A percentile compares a stretch with the other conserved stretches of the same genome.
phyloP scores from a whole-genome alignment of 2,797 vertebrate genomes.

The Podargus strigoides region DNA sequence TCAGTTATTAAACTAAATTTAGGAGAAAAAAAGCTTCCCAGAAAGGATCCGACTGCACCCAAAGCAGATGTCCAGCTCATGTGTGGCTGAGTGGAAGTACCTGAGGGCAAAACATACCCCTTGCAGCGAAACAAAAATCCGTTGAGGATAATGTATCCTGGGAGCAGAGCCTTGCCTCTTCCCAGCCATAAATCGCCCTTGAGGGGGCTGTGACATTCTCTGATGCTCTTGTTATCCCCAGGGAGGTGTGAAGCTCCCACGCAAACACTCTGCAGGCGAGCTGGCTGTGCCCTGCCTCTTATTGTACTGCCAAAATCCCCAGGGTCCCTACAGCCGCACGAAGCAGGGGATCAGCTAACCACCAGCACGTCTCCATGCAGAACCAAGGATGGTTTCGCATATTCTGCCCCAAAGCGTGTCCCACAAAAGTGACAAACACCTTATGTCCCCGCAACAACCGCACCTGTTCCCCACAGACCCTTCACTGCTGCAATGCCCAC shows the following conservation, averaged over 20 bases:
- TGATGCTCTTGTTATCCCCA: not conserved
- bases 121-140: not conserved
- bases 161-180: not conserved
- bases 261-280: no score
- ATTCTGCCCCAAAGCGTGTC: not conserved
- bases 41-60: not conserved
- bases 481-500: not conserved
- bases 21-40: not conserved
- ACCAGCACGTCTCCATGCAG: not conserved
- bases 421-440: fast-evolving
- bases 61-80: not conserved
- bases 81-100: not conserved
- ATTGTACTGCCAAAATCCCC: not conserved
- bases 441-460: not conserved
- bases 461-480: not conserved
- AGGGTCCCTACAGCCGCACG: not conserved
- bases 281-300: not conserved
- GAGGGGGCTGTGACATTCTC: not conserved
- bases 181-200: not conserved
- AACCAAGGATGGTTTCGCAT: not conserved
- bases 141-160: fast-evolving
- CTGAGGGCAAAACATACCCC: not conserved
- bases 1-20: not conserved
- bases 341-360: not conserved
- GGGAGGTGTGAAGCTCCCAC: fast-evolving